A percentile compares a stretch with the other conserved stretches of the same genome.
These are phyloP conservation scores for Apis cerana DNA, from an alignment of 1,140 invertebrate species.

Conservation along the genomic window DNA sequence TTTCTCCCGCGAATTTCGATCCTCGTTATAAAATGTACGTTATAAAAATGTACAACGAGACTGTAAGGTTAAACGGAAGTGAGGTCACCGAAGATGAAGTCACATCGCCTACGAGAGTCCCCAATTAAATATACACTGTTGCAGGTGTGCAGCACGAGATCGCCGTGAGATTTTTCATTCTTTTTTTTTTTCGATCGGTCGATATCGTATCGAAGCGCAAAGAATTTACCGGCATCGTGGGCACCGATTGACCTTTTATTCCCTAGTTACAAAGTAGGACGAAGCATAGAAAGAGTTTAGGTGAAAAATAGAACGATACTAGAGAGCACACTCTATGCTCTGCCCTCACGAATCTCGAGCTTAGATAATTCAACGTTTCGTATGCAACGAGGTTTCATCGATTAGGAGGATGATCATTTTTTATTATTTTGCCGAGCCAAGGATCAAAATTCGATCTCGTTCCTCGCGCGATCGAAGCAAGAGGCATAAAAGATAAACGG, in stretches of 20 bases:
- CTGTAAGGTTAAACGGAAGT: too few species aligned
- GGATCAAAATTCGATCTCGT: neutral
- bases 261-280: slow-evolving; percentile 36
- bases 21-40: too few species aligned
- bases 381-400: neutral
- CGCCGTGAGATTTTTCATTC: slow-evolving; percentile 9
- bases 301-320: slow-evolving; percentile 44
- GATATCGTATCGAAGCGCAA: slow-evolving; percentile 56
- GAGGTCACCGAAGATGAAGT: too few species aligned
- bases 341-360: neutral
- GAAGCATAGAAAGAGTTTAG: slow-evolving; percentile 40
- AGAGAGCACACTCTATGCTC: neutral
- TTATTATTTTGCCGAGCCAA: neutral
- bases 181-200: slow-evolving; percentile 46
- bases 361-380: neutral
- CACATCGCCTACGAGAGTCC: too few species aligned
- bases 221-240: slow-evolving; percentile 58
- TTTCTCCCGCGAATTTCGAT: too few species aligned
- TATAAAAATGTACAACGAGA: too few species aligned
- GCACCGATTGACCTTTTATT: slow-evolving; percentile 64
- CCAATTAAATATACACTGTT: too few species aligned
- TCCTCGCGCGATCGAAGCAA: too few species aligned
- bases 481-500: neutral
- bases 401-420: neutral
- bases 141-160: too few species aligned